Conservation (phyloP, 2,888 invertebrate species). For the Margaritifera margaritifera region DNA sequence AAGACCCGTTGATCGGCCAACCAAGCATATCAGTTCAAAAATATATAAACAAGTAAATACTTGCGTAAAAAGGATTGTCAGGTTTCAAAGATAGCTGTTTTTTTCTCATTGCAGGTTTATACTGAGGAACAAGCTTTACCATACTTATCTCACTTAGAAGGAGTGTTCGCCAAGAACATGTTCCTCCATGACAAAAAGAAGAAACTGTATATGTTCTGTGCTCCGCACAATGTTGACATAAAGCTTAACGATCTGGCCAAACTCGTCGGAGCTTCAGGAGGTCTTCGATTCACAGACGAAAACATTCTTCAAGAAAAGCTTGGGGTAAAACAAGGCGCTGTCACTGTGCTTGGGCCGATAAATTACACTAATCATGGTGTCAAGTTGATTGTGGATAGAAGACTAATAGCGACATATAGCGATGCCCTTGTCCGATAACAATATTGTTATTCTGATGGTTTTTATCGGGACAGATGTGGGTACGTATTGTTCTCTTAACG, state of each 20-base stretch:
- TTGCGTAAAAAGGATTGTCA: background rate
- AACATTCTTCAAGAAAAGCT: conserved; percentile 61
- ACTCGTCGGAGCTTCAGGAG: conserved; percentile 63
- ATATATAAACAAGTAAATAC: background rate
- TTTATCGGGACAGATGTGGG: no score
- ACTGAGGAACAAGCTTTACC: conserved; percentile 71
- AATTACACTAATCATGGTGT: conserved; percentile 67
- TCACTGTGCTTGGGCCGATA: conserved; percentile 69
- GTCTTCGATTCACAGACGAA: conserved; percentile 70
- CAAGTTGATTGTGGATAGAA: conserved; percentile 58
- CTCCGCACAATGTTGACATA: conserved; percentile 65
- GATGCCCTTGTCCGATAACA: no score
- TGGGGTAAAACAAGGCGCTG: conserved; percentile 70
- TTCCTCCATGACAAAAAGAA: conserved; percentile 72
- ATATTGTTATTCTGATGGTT: no score
- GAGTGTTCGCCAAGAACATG: conserved; percentile 70
- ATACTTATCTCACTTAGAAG: conserved; percentile 57
- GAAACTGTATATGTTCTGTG: conserved; percentile 67
- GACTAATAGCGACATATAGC: no score
- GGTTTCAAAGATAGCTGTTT: background rate
- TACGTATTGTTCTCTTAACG: no score
- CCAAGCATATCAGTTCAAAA: no score
- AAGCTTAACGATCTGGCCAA: conserved; percentile 68
- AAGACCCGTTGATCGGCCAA: no score
- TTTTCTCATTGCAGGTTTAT: conserved; percentile 62